A percentile compares a stretch with the other conserved stretches of the same genome.
Evolutionary conservation across 2,888 invertebrate species (phyloP).

Genomic region (Himalopsyche anomala): DNA sequence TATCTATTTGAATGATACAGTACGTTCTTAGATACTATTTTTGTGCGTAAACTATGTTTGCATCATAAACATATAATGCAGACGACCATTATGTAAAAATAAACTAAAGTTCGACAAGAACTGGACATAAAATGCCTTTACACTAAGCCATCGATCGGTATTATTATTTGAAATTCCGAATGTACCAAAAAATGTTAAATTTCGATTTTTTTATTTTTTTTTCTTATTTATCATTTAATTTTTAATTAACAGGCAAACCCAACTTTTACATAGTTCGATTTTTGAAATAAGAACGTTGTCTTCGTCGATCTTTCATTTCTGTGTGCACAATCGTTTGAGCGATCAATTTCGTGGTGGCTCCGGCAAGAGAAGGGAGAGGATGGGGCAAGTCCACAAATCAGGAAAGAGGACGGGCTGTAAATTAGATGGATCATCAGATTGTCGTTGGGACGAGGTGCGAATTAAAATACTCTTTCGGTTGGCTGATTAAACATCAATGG

Average conservation of each 20-base stretch:
- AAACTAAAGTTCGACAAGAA: too few species aligned
- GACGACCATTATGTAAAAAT: too few species aligned
- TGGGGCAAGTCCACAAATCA: slow-evolving; percentile 58
- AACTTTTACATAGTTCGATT: not conserved
- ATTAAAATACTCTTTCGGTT: slow-evolving; percentile 42
- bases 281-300: not conserved
- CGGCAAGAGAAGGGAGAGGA: slow-evolving; percentile 34
- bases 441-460: slow-evolving; percentile 54
- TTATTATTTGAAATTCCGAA: too few species aligned
- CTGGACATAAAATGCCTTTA: too few species aligned
- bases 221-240: too few species aligned
- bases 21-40: too few species aligned
- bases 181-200: too few species aligned
- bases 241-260: not conserved
- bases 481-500: slow-evolving; percentile 40
- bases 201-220: too few species aligned
- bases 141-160: too few species aligned
- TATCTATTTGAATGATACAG: too few species aligned
- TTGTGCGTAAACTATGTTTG: too few species aligned
- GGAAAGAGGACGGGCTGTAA: slow-evolving; percentile 60
- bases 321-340: slow-evolving; percentile 51
- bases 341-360: slow-evolving; percentile 24
- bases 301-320: not conserved
- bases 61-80: too few species aligned
- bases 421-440: slow-evolving; percentile 59